These are phyloP conservation scores for Incurvaria masculella DNA, from an alignment of 2,888 invertebrate genomes.

Conservation along the genomic window DNA sequence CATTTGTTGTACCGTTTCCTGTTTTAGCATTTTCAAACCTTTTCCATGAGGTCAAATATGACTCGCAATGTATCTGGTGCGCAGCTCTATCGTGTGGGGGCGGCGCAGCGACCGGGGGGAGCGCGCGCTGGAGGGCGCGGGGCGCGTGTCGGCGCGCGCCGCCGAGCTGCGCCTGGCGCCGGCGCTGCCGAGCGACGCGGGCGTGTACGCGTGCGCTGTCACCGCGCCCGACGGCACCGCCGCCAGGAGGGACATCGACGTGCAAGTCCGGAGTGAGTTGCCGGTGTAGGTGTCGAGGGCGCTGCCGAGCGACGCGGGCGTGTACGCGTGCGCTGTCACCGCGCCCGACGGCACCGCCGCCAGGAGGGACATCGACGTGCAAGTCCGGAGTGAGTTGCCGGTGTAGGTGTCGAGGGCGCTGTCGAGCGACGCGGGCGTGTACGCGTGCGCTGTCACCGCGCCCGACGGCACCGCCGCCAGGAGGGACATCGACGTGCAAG, in stretches of 20 bases:
- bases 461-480: slow-evolving; percentile 67
- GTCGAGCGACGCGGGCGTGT: slow-evolving; percentile 67
- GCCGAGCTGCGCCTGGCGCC: slow-evolving; percentile 34
- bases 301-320: slow-evolving; percentile 63
- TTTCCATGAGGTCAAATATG: too few species aligned
- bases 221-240: slow-evolving; percentile 66
- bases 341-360: slow-evolving; percentile 69
- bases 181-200: slow-evolving; percentile 60
- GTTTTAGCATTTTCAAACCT: too few species aligned
- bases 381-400: slow-evolving; percentile 71
- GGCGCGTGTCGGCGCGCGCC: slow-evolving; percentile 40
- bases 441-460: slow-evolving; percentile 72
- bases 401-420: too few species aligned
- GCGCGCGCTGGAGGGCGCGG: slow-evolving; percentile 33
- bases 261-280: slow-evolving; percentile 71
- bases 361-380: slow-evolving; percentile 64
- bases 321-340: slow-evolving; percentile 72
- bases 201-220: slow-evolving; percentile 75
- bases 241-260: slow-evolving; percentile 64
- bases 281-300: slow-evolving; percentile 35
- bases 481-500: slow-evolving; percentile 66
- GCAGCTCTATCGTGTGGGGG: slow-evolving; percentile 60
- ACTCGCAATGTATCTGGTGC: slow-evolving; percentile 1
- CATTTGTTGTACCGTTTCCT: too few species aligned
- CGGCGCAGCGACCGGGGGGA: slow-evolving; percentile 49